Percentiles rank a stretch among this genome's conserved stretches.
These are phyloP conservation scores for Hyphantria cunea DNA, from an alignment of 1,140 invertebrate species.

Conservation along the genomic window DNA sequence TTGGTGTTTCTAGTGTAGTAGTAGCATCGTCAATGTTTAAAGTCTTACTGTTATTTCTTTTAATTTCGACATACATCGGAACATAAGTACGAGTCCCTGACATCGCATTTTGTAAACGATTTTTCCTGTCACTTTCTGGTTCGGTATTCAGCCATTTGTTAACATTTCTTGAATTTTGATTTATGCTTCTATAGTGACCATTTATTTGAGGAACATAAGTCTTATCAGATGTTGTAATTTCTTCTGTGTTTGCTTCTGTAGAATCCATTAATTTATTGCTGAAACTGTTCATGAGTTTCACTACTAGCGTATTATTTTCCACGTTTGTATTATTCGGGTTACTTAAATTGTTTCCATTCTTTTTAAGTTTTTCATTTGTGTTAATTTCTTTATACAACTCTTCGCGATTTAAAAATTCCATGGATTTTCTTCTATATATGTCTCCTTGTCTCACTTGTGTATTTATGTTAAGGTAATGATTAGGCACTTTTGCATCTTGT, in stretches of 20 bases:
- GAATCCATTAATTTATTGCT: conserved; percentile 37
- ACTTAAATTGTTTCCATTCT: conserved; percentile 31
- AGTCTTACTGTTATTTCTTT: conserved; percentile 44
- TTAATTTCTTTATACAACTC: neutral
- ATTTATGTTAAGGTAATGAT: conserved; percentile 48
- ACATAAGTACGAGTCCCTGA: conserved; percentile 50
- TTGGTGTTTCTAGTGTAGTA: neutral
- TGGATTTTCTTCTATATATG: conserved; percentile 31
- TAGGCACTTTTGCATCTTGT: conserved; percentile 68
- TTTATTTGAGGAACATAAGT: conserved; percentile 68
- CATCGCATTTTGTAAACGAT: conserved; percentile 47
- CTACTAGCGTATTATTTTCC: conserved; percentile 46
- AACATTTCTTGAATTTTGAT: conserved; percentile 47
- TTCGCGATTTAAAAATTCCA: conserved; percentile 1
- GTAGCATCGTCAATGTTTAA: neutral
- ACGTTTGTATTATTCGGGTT: conserved; percentile 6
- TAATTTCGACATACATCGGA: conserved; percentile 62
- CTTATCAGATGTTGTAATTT: conserved; percentile 31
- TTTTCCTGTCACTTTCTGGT: conserved; percentile 59
- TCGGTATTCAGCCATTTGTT: conserved; percentile 51
- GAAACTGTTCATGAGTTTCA: conserved; percentile 55
- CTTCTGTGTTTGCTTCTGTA: conserved; percentile 29
- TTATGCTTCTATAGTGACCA: conserved; percentile 63
- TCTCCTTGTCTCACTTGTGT: conserved; percentile 33
- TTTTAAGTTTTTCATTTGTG: conserved; percentile 19